Percentiles rank a stretch among this genome's conserved stretches.
Conservation (phyloP, 2,888 invertebrate species). For the Polyommatus icarus region DNA sequence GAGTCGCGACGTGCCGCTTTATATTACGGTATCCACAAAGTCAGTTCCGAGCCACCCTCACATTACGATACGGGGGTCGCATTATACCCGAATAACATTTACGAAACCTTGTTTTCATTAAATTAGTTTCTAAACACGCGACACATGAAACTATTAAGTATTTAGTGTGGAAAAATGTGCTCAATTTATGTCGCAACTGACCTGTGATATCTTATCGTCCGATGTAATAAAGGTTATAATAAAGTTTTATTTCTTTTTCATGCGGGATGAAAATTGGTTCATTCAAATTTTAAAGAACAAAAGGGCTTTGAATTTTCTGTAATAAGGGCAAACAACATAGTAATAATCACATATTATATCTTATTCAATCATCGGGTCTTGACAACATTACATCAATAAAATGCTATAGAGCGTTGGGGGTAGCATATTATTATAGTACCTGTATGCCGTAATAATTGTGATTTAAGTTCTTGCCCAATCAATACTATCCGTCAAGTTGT, state of each 20-base stretch:
- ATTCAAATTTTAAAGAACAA: background rate
- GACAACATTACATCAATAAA: too few species aligned
- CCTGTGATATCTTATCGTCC: conserved; percentile 12
- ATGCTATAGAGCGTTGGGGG: too few species aligned
- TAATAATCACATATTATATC: too few species aligned
- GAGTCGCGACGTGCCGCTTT: background rate
- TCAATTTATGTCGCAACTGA: background rate
- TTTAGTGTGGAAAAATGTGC: conserved; percentile 22
- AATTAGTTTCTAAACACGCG: conserved; percentile 73
- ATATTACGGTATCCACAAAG: background rate
- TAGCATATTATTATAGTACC: too few species aligned
- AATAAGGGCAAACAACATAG: background rate
- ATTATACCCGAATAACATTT: conserved; percentile 71
- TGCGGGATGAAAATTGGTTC: background rate
- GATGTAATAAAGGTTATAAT: conserved; percentile 1
- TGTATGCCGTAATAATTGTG: too few species aligned
- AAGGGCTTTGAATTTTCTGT: background rate
- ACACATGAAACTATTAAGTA: conserved; percentile 58
- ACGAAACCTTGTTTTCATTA: conserved; percentile 74
- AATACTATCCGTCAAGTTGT: too few species aligned
- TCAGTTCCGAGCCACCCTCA: background rate
- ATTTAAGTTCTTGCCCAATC: too few species aligned
- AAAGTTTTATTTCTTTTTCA: conserved; percentile 10
- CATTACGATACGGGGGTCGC: conserved; percentile 36
- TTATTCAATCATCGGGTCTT: too few species aligned